Percentiles rank a stretch among this genome's conserved stretches.
These are phyloP conservation scores for Eristalis pertinax DNA, from an alignment of 2,888 invertebrate genomes.

Conservation along the genomic window DNA sequence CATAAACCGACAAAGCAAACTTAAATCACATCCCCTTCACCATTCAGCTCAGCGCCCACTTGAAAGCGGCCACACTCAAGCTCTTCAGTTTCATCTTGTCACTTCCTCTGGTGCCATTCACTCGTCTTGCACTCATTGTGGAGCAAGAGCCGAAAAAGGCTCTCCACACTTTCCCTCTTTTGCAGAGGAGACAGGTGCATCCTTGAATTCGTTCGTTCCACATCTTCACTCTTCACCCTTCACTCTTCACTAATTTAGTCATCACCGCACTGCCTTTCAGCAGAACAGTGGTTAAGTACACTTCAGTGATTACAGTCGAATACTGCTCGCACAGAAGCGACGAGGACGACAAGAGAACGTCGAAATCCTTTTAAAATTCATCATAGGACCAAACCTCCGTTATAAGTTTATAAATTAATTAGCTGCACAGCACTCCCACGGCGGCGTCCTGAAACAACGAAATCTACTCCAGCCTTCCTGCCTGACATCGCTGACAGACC, in stretches of 20 bases:
- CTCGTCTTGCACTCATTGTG: neutral
- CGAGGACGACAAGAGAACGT: slow-evolving; percentile 8
- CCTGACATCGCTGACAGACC: neutral
- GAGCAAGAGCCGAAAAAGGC: neutral
- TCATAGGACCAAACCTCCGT: slow-evolving; percentile 27
- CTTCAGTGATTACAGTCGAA: slow-evolving; percentile 26
- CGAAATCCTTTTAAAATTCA: slow-evolving; percentile 57
- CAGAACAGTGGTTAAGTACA: neutral
- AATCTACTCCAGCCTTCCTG: slow-evolving; percentile 36
- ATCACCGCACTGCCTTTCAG: neutral
- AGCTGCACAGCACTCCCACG: slow-evolving; percentile 34
- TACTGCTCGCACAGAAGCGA: neutral
- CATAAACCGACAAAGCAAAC: too few species aligned
- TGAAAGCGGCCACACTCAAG: too few species aligned
- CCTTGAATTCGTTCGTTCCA: neutral
- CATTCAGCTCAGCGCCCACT: too few species aligned
- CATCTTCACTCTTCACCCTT: neutral
- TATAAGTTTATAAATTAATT: slow-evolving; percentile 61
- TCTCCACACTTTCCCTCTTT: neutral
- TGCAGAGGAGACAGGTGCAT: neutral
- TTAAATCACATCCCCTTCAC: too few species aligned
- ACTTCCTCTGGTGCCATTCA: too few species aligned
- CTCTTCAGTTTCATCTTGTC: too few species aligned
- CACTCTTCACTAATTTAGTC: neutral
- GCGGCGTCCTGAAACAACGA: slow-evolving; percentile 32